These are phyloP conservation scores for Trachymyrmex cornetzi DNA, from an alignment of 1,140 invertebrate species.

Conservation along the genomic window DNA sequence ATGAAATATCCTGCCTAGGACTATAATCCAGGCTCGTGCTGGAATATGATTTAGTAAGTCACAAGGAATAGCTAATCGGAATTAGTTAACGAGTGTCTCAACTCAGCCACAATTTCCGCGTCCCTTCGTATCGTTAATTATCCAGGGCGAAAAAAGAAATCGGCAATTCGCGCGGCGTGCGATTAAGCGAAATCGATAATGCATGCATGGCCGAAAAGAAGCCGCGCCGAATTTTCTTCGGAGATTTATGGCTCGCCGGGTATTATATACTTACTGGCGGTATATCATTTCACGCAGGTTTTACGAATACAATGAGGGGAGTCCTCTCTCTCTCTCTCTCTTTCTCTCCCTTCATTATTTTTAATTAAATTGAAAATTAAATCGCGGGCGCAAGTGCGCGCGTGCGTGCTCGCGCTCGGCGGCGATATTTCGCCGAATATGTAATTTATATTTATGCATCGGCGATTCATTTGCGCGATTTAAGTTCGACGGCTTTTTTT, in stretches of 20 bases:
- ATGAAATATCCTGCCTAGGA: constrained; percentile 20
- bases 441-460: constrained; percentile 78
- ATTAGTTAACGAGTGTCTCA: constrained; percentile 62
- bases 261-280: constrained; percentile 73
- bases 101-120: constrained; percentile 27
- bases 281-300: constrained; percentile 74
- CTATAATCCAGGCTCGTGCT: constrained; percentile 11
- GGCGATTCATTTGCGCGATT: constrained; percentile 76
- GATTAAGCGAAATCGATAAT: constrained; percentile 66
- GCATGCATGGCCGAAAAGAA: constrained; percentile 39
- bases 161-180: background rate
- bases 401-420: background rate
- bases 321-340: background rate
- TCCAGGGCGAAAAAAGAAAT: constrained; percentile 25
- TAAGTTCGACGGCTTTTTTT: constrained; percentile 71
- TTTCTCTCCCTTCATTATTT: constrained; percentile 68
- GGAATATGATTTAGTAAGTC: constrained; percentile 59
- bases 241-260: constrained; percentile 71
- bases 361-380: constrained; percentile 78
- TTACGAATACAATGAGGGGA: constrained; percentile 74
- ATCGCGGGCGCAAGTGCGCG: constrained; percentile 65
- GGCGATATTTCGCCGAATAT: constrained; percentile 74
- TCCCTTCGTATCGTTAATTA: constrained; percentile 44
- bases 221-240: constrained; percentile 63
- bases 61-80: constrained; percentile 64